phyloP scores from a whole-genome alignment of 2,113 vertebrate genomes.

The Dissostichus mawsoni region DNA sequence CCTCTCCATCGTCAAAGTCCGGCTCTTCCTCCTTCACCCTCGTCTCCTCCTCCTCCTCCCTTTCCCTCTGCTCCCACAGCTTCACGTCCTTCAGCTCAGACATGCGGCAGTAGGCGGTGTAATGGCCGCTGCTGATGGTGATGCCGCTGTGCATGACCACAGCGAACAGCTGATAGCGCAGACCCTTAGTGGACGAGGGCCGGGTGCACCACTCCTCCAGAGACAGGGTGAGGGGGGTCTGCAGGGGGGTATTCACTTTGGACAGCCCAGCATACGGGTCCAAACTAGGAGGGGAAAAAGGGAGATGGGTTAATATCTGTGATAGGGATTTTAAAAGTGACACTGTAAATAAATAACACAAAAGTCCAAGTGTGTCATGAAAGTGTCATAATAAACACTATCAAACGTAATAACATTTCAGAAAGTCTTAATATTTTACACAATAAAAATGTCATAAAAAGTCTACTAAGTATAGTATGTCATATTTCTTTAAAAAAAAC shows the following conservation, averaged over 20 bases:
- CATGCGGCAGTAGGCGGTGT: constrained; percentile 94
- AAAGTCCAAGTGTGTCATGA: too few species aligned
- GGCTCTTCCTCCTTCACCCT: constrained; percentile 66
- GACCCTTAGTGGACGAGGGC: constrained; percentile 83
- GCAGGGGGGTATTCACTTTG: constrained; percentile 95
- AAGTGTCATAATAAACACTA: too few species aligned
- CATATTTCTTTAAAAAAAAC: too few species aligned
- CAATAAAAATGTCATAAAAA: too few species aligned
- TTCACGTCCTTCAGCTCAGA: constrained; percentile 85
- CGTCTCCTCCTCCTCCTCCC: constrained; percentile 70
- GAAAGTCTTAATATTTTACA: too few species aligned
- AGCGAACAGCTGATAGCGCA: constrained; percentile 92
- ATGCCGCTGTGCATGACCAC: constrained; percentile 98
- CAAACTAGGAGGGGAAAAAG: constrained; percentile 78
- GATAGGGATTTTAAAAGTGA: too few species aligned
- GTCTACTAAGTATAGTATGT: too few species aligned
- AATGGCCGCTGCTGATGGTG: constrained; percentile 97
- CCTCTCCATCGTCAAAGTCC: constrained; percentile 89
- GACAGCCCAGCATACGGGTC: constrained; percentile 95
- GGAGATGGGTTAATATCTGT: background rate
- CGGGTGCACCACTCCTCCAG: constrained; percentile 95
- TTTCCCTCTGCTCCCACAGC: constrained; percentile 71
- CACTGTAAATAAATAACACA: too few species aligned
- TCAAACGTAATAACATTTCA: too few species aligned
- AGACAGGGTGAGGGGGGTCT: constrained; percentile 91